These are phyloP conservation scores for Piaya cayana DNA, from an alignment of 2,113 vertebrate species.

Conservation along the genomic window DNA sequence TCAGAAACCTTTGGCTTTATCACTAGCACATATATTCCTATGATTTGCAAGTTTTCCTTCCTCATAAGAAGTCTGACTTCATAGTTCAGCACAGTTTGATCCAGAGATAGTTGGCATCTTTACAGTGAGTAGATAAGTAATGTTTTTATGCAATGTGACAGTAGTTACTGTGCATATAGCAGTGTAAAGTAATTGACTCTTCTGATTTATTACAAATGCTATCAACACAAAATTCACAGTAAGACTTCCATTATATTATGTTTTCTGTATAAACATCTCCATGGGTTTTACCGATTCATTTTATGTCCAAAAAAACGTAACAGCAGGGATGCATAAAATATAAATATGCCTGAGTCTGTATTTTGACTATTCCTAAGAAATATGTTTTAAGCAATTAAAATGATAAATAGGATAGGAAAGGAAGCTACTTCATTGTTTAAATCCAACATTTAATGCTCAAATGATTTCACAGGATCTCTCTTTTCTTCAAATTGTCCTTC, in stretches of 20 bases:
- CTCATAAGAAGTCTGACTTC: slow-evolving; percentile 72
- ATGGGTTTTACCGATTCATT: slow-evolving; percentile 51
- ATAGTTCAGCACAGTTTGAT: slow-evolving; percentile 74
- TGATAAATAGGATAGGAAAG: slow-evolving; percentile 70
- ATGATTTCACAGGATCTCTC: slow-evolving; percentile 49
- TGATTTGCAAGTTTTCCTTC: slow-evolving; percentile 67
- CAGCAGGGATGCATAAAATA: slow-evolving; percentile 66
- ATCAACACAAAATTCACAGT: slow-evolving; percentile 74
- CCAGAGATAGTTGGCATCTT: slow-evolving; percentile 77
- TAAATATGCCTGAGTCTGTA: slow-evolving; percentile 73
- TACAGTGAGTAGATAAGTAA: slow-evolving; percentile 71
- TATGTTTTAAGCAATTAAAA: slow-evolving; percentile 65
- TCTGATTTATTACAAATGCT: slow-evolving; percentile 74
- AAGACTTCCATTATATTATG: slow-evolving; percentile 76
- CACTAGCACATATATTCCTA: slow-evolving; percentile 67
- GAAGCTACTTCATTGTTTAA: slow-evolving; percentile 68
- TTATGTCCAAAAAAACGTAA: slow-evolving; percentile 64
- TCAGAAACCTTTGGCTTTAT: slow-evolving; percentile 67
- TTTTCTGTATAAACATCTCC: slow-evolving; percentile 77
- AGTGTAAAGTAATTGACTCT: slow-evolving; percentile 64
- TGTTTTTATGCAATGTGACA: slow-evolving; percentile 75
- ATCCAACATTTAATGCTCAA: slow-evolving; percentile 57
- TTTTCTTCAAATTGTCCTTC: slow-evolving; percentile 57
- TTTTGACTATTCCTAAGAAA: slow-evolving; percentile 75
- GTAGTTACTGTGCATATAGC: slow-evolving; percentile 56